Base-by-base conservation (phyloP, 2,888 invertebrate genomes). In the Flexamia atlantica region DNA sequence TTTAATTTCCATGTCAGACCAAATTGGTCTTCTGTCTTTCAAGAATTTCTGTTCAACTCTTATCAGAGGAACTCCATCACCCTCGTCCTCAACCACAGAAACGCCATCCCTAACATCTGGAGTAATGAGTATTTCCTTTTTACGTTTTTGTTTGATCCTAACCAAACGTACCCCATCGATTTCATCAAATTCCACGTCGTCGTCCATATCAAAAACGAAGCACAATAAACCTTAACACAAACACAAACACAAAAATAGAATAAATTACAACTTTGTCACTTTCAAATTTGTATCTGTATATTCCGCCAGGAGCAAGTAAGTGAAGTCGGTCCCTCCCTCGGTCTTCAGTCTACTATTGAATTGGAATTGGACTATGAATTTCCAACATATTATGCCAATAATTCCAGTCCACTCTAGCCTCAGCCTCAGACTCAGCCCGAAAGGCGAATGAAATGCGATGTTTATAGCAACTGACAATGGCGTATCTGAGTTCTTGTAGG, bases 1-100 rank as follows among this genome's bases (percentile, higher is more conserved):
- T 17, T 30, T 64, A 17, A 64, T 64, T 64, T 64, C 64, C 64
- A 64, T 64, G n/a, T 64, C 64, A 64, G 64, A 64, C 64, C 64
- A 64, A 30, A 64, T 64, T 20, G 64, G 64, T 30, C 64, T 25
- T 28, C 30, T 64, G 28, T 64, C 64, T 64, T 64, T 64, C 4
- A 64, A 10, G 30, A 64, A 64, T 30, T 64, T 64, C 30, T 64
- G 64, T 64, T 64, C 64, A 12, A 64, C 64, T 30, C 64, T 28
- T n/a, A 64, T 30, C 14, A 28, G 1, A 20, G 64, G 64, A 9
- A 25, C 64, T 28, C 28, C 64, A 64, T 30, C 25, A 28, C 9
- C 20, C 30, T 64, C 28, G 3, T 60, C 25, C 14, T 23, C 25
- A 25, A 23, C 5, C 1, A 64, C 20, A 20, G 5, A 10, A 3